phyloP scores from a whole-genome alignment of 2,113 vertebrate genomes.

The Ginglymostoma cirratum region DNA sequence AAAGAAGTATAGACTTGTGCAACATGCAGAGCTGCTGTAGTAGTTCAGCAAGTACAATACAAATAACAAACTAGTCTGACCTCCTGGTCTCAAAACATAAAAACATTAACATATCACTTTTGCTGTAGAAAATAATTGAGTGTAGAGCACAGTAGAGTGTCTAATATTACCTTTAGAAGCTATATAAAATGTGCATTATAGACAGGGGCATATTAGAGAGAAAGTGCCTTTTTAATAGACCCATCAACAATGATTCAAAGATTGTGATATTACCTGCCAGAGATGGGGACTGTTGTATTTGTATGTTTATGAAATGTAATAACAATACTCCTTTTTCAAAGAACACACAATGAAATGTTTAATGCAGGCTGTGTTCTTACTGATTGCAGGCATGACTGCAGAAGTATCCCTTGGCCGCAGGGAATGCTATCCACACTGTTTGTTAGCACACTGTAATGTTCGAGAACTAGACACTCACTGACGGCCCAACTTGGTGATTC shows the following conservation, averaged over 20 bases:
- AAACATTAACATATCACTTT: conserved; percentile 33
- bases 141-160: neutral
- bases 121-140: conserved; percentile 4
- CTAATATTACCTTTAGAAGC: conserved; percentile 15
- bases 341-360: neutral
- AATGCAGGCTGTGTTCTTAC: conserved; percentile 21
- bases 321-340: neutral
- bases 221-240: neutral
- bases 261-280: conserved; percentile 25
- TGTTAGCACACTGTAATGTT: conserved; percentile 11
- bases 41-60: conserved; percentile 23
- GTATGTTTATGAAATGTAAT: conserved; percentile 18
- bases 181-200: conserved; percentile 26
- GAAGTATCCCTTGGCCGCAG: conserved; percentile 13
- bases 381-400: neutral
- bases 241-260: neutral
- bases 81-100: neutral
- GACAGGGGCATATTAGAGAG: conserved; percentile 12
- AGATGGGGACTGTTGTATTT: conserved; percentile 16
- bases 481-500: neutral
- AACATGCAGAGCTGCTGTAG: neutral
- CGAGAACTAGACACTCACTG: conserved; percentile 6
- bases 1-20: conserved; percentile 1
- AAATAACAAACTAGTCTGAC: conserved; percentile 30
- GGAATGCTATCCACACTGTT: conserved; percentile 14